phyloP scores from a whole-genome alignment of 2,113 vertebrate species.

The Gymnocephalus cernua region DNA sequence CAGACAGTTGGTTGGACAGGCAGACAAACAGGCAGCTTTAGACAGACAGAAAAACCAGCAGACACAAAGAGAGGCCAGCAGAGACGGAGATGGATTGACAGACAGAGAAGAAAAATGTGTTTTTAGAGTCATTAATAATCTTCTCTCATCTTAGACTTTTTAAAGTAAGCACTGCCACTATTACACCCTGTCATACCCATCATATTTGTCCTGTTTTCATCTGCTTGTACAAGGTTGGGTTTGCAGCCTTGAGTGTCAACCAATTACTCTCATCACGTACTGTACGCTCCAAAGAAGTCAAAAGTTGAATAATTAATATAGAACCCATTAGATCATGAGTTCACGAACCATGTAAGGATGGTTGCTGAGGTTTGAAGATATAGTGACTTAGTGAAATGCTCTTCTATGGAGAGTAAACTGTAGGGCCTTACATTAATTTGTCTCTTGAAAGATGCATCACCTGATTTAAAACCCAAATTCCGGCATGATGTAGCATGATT shows the following conservation, averaged over 20 bases:
- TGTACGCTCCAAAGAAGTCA: conserved; percentile 21
- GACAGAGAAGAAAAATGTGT: not conserved
- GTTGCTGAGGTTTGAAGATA: conserved; percentile 19
- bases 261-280: conserved; percentile 24
- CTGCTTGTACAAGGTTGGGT: conserved; percentile 5
- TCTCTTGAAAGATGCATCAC: not conserved
- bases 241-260: conserved; percentile 26
- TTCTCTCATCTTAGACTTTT: conserved; percentile 8
- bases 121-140: not conserved
- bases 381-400: conserved; percentile 8
- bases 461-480: conserved; percentile 7
- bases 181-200: not conserved
- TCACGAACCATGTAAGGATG: conserved; percentile 32
- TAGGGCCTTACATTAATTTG: conserved; percentile 1
- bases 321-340: conserved; percentile 47
- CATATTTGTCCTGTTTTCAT: conserved; percentile 15
- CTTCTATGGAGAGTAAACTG: not conserved
- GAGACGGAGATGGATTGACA: conserved; percentile 26
- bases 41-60: conserved; percentile 35
- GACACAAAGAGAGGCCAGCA: not conserved
- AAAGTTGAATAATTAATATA: conserved; percentile 54
- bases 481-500: not conserved
- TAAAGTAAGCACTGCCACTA: not conserved
- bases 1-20: conserved; percentile 46
- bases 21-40: conserved; percentile 40